These are phyloP conservation scores for Maconellicoccus hirsutus DNA, from an alignment of 1,140 invertebrate genomes.

Conservation along the genomic window DNA sequence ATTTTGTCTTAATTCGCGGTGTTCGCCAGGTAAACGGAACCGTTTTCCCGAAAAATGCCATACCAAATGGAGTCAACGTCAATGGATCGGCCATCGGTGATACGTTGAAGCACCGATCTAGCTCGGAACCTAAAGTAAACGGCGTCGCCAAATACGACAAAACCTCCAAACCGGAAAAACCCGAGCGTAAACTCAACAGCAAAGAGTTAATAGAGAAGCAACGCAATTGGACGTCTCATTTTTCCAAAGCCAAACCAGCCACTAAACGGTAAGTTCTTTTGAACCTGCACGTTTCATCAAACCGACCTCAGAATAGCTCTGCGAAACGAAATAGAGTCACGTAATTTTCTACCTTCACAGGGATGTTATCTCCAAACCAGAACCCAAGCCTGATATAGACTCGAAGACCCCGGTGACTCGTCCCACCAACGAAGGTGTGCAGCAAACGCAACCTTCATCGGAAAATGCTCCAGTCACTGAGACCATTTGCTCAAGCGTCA, in stretches of 20 bases:
- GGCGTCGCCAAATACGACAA: constrained; percentile 8
- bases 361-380: too few species aligned
- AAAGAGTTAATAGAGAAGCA: constrained; percentile 80
- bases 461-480: too few species aligned
- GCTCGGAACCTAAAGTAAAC: not conserved
- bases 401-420: too few species aligned
- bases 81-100: not conserved
- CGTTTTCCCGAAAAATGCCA: not conserved
- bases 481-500: too few species aligned
- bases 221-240: constrained; percentile 81
- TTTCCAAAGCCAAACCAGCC: constrained; percentile 53
- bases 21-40: not conserved
- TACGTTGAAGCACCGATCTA: not conserved
- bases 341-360: too few species aligned
- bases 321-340: too few species aligned
- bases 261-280: not conserved
- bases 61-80: constrained; percentile 1
- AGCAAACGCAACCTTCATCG: too few species aligned
- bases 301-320: too few species aligned
- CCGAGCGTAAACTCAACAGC: constrained; percentile 65
- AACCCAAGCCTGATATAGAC: too few species aligned
- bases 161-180: constrained; percentile 53
- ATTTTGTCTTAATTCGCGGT: too few species aligned
- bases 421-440: too few species aligned
- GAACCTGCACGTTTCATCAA: too few species aligned